Conservation (phyloP, 1,140 invertebrate genomes). For the Cardiocondyla obscurior region DNA sequence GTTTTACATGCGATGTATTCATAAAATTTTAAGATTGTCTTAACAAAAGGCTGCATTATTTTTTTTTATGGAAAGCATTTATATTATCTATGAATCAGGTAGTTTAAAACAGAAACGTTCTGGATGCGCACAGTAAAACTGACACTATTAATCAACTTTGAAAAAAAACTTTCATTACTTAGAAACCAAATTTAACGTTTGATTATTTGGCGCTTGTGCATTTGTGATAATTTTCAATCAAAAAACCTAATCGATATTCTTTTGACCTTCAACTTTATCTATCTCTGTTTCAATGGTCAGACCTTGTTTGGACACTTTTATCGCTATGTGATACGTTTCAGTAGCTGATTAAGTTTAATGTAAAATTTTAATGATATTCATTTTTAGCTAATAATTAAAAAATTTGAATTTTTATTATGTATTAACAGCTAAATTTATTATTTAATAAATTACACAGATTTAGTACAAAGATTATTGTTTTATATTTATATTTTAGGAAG, state of each 20-base stretch:
- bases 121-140: no score
- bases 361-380: neutral
- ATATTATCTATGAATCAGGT: neutral
- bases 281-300: neutral
- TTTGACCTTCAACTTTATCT: neutral
- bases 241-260: neutral
- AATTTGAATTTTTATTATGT: neutral
- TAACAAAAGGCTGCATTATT: neutral
- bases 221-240: neutral
- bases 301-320: neutral
- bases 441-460: neutral
- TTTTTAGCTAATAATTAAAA: neutral
- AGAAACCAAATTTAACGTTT: neutral
- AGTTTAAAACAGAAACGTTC: no score
- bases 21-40: neutral
- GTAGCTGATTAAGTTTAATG: neutral
- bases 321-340: neutral
- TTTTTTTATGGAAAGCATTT: neutral
- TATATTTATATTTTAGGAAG: slow-evolving; percentile 86
- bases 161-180: neutral
- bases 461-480: neutral
- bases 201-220: neutral
- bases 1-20: neutral
- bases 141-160: no score
- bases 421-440: neutral